These are phyloP conservation scores for Merodon equestris DNA, from an alignment of 2,888 invertebrate species.

Conservation along the genomic window DNA sequence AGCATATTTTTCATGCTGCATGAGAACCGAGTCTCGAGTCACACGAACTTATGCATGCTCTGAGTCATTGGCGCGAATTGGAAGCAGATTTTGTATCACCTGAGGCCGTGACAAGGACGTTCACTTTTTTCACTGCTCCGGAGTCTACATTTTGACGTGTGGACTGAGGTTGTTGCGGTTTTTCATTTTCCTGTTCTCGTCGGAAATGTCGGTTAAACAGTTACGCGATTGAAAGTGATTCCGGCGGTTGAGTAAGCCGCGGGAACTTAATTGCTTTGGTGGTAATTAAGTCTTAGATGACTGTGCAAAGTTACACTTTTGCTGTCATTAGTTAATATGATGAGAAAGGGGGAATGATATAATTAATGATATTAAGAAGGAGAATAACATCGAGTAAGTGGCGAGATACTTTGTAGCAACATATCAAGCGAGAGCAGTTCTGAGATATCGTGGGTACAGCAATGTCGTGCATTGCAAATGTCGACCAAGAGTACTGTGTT, in stretches of 20 bases:
- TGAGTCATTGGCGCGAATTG: too few species aligned
- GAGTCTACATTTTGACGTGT: too few species aligned
- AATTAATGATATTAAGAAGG: too few species aligned
- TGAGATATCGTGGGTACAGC: not conserved
- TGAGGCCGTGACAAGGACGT: constrained; percentile 62
- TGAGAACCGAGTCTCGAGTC: constrained; percentile 45
- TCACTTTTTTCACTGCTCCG: constrained; percentile 46
- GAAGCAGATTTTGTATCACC: constrained; percentile 40
- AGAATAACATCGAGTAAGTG: too few species aligned
- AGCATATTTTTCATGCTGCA: constrained; percentile 18
- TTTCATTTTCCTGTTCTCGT: constrained; percentile 32
- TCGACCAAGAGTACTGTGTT: too few species aligned
- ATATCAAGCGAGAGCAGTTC: constrained; percentile 16
- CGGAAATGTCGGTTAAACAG: constrained; percentile 49
- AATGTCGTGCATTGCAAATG: too few species aligned
- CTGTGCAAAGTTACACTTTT: constrained; percentile 8
- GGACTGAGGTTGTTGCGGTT: constrained; percentile 11
- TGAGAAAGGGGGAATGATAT: constrained; percentile 12
- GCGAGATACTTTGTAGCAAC: too few species aligned
- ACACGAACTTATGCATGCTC: constrained; percentile 47
- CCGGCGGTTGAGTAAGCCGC: constrained; percentile 41
- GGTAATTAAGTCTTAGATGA: constrained; percentile 48
- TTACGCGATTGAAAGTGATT: constrained; percentile 51
- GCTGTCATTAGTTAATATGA: constrained; percentile 34
- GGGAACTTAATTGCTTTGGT: constrained; percentile 38